Conservation (phyloP, 2,113 vertebrate genomes). For the Benthochromis sp. region DNA sequence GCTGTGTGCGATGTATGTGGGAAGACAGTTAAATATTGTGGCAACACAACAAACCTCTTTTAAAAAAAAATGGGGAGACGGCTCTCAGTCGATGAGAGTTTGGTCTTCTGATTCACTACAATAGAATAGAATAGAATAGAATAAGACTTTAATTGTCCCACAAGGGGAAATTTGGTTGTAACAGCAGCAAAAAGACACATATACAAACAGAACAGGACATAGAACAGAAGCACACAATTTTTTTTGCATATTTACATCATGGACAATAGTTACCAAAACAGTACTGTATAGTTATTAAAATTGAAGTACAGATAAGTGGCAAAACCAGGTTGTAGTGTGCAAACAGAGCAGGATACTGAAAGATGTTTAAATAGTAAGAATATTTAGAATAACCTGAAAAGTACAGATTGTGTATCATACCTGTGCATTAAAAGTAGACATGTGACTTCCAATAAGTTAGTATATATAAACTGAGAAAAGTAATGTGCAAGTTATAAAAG, state of each 20-base stretch:
- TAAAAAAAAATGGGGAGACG: neutral
- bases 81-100: neutral
- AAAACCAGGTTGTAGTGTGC: neutral
- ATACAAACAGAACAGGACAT: neutral
- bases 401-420: neutral
- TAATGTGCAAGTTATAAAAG: neutral
- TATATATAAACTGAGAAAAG: neutral
- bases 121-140: neutral
- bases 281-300: neutral
- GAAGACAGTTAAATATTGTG: neutral
- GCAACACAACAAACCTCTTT: neutral
- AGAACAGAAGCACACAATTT: rapidly evolving
- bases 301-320: neutral
- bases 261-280: neutral
- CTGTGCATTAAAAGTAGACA: neutral
- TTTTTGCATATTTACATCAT: neutral
- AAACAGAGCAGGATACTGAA: neutral
- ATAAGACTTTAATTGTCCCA: neutral
- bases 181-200: neutral
- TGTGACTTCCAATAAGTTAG: neutral
- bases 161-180: neutral
- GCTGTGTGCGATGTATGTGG: neutral
- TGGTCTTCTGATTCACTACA: neutral
- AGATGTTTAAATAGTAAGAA: neutral
- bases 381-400: neutral